Evolutionary conservation across 2,113 vertebrate species (phyloP).

Genomic region (Dinomys branickii): DNA sequence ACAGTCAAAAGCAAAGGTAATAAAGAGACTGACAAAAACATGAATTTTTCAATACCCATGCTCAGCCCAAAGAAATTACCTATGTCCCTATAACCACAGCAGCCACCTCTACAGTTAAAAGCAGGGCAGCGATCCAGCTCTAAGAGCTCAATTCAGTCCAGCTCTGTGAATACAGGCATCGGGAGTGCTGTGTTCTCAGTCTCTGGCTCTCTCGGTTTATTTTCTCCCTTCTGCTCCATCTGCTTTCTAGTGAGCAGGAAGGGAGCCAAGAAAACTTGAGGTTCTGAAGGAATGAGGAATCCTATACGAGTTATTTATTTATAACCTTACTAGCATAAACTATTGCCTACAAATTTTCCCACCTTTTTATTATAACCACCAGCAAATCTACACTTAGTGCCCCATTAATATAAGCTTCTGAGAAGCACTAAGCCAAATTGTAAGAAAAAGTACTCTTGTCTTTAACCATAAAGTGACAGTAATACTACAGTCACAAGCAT

Average conservation of each 20-base stretch:
- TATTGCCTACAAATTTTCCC: slow-evolving; percentile 33
- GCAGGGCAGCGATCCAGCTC: not conserved
- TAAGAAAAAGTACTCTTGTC: not conserved
- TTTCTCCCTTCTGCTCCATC: not conserved
- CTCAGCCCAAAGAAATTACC: not conserved
- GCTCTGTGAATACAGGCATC: not conserved
- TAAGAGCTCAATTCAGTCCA: not conserved
- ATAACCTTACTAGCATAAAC: slow-evolving; percentile 41
- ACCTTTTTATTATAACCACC: slow-evolving; percentile 46
- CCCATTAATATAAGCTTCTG: not conserved
- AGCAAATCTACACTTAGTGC: not conserved
- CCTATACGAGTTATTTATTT: not conserved
- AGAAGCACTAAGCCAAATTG: slow-evolving; percentile 5
- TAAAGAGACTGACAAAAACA: slow-evolving; percentile 5
- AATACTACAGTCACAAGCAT: not conserved
- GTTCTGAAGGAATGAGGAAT: not conserved
- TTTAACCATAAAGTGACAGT: slow-evolving; percentile 12
- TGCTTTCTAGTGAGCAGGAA: slow-evolving; percentile 47
- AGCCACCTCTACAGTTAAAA: slow-evolving; percentile 5
- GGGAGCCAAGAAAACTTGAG: slow-evolving; percentile 26
- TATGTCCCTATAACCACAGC: not conserved
- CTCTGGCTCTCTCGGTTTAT: not conserved
- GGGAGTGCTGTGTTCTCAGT: not conserved
- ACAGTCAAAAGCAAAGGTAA: slow-evolving; percentile 47
- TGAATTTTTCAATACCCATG: not conserved